These are phyloP conservation scores for Matsumurasca onukii DNA, from an alignment of 1,140 invertebrate genomes.

Conservation along the genomic window DNA sequence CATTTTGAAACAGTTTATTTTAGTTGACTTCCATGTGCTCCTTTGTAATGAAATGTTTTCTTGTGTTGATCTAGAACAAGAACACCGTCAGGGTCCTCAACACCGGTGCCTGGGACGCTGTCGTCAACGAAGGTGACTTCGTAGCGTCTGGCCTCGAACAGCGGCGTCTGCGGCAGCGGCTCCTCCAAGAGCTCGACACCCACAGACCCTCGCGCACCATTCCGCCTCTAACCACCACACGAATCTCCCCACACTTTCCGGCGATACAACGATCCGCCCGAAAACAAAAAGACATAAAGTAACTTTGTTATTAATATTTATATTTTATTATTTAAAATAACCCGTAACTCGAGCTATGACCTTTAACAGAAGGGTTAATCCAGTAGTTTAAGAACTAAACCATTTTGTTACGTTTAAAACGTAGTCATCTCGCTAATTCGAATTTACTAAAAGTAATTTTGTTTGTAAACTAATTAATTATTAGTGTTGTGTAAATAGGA, in stretches of 20 bases:
- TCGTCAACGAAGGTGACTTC: constrained; percentile 60
- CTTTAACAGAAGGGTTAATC: not conserved
- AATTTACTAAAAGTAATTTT: constrained; percentile 25
- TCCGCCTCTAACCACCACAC: constrained; percentile 59
- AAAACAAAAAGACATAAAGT: constrained; percentile 15
- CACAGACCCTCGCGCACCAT: constrained; percentile 61
- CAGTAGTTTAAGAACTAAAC: constrained; percentile 8
- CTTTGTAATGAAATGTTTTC: too few relatives aligned
- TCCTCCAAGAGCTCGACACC: constrained; percentile 50
- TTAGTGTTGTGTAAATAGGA: constrained; percentile 8
- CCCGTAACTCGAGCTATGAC: constrained; percentile 8
- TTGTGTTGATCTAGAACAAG: constrained; percentile 55
- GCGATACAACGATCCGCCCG: not conserved
- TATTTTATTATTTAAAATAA: not conserved
- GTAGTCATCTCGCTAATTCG: not conserved
- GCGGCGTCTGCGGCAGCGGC: constrained; percentile 51
- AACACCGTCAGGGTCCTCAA: constrained; percentile 63
- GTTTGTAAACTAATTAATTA: constrained; percentile 16
- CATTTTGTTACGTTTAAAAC: constrained; percentile 4
- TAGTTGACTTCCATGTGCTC: too few relatives aligned
- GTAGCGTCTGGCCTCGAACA: constrained; percentile 66
- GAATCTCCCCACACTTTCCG: not conserved
- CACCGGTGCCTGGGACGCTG: constrained; percentile 61
- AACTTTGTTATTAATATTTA: constrained; percentile 14
- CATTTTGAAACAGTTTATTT: too few relatives aligned